phyloP scores from a whole-genome alignment of 2,113 vertebrate species.

The Cercopithecus mona region DNA sequence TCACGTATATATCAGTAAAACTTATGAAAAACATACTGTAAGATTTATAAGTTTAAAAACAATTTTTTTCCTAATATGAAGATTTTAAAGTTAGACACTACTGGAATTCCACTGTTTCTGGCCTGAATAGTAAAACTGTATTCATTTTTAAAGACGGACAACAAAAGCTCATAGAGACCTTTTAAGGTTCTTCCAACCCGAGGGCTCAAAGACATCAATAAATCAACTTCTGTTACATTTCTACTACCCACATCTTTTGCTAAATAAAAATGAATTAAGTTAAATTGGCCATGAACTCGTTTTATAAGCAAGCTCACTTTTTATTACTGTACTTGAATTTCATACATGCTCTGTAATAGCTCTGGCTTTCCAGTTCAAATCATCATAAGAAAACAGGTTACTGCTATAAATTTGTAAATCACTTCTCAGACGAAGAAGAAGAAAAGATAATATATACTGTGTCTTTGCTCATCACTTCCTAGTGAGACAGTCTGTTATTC shows the following conservation, averaged over 20 bases:
- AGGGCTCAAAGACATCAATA: neutral
- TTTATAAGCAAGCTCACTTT: slow-evolving; percentile 14
- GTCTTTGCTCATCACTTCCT: neutral
- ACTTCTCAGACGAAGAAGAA: neutral
- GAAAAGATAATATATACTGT: neutral
- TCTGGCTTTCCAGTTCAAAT: slow-evolving; percentile 13
- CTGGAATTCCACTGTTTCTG: neutral
- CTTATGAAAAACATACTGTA: neutral
- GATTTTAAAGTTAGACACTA: slow-evolving; percentile 35
- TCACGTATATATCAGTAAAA: neutral
- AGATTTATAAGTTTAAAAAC: neutral
- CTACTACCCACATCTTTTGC: neutral
- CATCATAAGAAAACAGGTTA: neutral
- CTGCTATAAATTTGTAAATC: neutral
- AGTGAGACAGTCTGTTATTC: neutral
- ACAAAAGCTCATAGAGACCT: neutral
- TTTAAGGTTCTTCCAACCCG: neutral
- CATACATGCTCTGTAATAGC: neutral
- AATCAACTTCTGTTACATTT: slow-evolving; percentile 5
- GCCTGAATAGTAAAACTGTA: neutral
- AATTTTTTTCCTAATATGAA: neutral
- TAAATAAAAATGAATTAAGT: slow-evolving; percentile 32
- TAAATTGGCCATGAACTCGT: neutral
- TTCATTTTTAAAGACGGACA: neutral
- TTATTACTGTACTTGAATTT: neutral